Base-by-base conservation (phyloP, 2,113 vertebrate species). In the Podarcis muralis region DNA sequence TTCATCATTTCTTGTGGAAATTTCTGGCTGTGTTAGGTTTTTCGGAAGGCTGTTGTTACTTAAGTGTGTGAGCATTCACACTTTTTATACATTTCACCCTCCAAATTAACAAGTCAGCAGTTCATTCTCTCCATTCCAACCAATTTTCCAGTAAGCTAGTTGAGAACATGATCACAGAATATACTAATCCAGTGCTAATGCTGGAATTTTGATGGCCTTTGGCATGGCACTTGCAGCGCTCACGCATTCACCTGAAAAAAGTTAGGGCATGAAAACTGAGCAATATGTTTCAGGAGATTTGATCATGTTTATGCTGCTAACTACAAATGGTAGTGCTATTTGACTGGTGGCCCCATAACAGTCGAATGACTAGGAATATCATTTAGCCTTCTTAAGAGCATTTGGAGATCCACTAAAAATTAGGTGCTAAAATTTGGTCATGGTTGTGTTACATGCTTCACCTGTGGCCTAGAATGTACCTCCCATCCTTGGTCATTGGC, bases 1-100 rank as follows among this genome's bases (percentile, higher is more conserved):
- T 81, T 87, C 93, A 91, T 81, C 86, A 83, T 86, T 68, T 0
- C 27, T 91, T 0, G 65, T 85, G 43, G 89, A 30, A 83, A 90
- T 92, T 91, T 43, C 20, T 8, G 0, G 59, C 18, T 74, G 11
- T 1, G 15, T 89, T 86, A 68, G 48, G 13, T 83, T 89, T 25
- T 84, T 85, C 59, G 35, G 16, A 35, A 53, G 4, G 71, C 4
- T 32, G 9, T 72, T 32, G 9, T 72, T 32, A 48, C 68, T 12
- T 11, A 53, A 30, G 27, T 65, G 8, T 83, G 62, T 30, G 9
- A 23, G 22, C 32, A 8, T 25, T 11, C 18, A 18, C 30, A 20
- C 0, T 27, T n/a, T 32, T 84, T 83, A 53, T 79, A 79, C 3
- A 75, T 15, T 75, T 35, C 69, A 62, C 1, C 59, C 59, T 20